These are phyloP conservation scores for Sebastes iracundus DNA, from an alignment of 2,797 vertebrate genomes.

Conservation along the genomic window DNA sequence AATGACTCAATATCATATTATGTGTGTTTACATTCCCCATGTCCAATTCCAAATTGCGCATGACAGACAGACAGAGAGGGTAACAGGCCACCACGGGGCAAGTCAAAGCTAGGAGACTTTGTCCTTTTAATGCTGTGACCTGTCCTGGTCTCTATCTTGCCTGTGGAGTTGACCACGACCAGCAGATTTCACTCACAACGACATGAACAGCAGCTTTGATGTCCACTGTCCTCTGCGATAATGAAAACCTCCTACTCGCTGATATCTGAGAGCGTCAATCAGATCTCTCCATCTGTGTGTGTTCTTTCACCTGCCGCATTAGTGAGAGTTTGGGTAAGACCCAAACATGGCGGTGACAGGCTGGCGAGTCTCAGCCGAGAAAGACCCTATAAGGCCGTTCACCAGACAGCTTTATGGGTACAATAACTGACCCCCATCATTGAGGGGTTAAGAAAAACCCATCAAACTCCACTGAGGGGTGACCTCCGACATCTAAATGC, in stretches of 20 bases:
- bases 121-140: constrained; percentile 66
- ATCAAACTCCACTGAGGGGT: constrained; percentile 26
- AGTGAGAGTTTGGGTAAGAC: constrained; percentile 44
- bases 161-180: constrained; percentile 21
- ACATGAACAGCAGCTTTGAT: constrained; percentile 15
- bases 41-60: constrained; percentile 6
- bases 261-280: constrained; percentile 3
- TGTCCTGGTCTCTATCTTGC: constrained; percentile 30
- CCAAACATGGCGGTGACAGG: constrained; percentile 68
- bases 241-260: constrained; percentile 1
- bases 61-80: constrained; percentile 6
- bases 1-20: constrained; percentile 14
- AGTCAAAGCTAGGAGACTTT: constrained; percentile 48
- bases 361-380: constrained; percentile 48
- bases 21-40: constrained; percentile 32
- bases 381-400: constrained; percentile 75
- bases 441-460: constrained; percentile 54
- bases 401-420: constrained; percentile 60
- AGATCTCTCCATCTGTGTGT: constrained; percentile 5
- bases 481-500: constrained; percentile 33
- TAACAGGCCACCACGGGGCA: constrained; percentile 11
- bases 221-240: background rate
- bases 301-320: constrained; percentile 21
- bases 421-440: constrained; percentile 56
- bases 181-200: constrained; percentile 32